Evolutionary conservation across 2,797 vertebrate species (phyloP).

Genomic region (Rhincodon typus): DNA sequence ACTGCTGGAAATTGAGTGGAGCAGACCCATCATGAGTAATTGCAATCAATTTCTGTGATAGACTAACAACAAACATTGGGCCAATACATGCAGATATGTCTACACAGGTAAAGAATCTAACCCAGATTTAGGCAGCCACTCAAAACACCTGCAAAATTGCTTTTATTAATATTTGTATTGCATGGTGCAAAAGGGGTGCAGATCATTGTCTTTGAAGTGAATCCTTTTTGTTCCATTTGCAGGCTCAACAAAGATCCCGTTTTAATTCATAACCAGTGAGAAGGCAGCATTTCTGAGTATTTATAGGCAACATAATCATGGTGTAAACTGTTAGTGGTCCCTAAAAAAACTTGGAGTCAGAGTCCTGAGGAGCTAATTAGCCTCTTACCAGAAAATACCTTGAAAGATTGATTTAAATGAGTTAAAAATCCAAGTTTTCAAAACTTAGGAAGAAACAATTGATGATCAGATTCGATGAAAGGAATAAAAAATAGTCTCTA

Average conservation of each 20-base stretch:
- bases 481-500: neutral
- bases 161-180: neutral
- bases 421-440: constrained; percentile 9
- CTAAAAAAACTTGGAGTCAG: neutral
- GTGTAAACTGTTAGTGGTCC: neutral
- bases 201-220: neutral
- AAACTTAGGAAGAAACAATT: neutral
- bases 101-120: neutral
- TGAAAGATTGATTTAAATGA: neutral
- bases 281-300: neutral
- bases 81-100: neutral
- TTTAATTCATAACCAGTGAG: neutral
- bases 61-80: neutral
- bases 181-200: neutral
- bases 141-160: neutral
- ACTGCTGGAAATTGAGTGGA: neutral
- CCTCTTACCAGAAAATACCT: neutral
- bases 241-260: neutral
- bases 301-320: neutral
- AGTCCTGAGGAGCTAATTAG: neutral
- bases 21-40: neutral
- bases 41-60: neutral
- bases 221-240: neutral
- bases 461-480: neutral
- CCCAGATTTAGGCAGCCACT: neutral